Conservation (phyloP, 2,888 invertebrate species). For the Rhamphomyia laevipes region DNA sequence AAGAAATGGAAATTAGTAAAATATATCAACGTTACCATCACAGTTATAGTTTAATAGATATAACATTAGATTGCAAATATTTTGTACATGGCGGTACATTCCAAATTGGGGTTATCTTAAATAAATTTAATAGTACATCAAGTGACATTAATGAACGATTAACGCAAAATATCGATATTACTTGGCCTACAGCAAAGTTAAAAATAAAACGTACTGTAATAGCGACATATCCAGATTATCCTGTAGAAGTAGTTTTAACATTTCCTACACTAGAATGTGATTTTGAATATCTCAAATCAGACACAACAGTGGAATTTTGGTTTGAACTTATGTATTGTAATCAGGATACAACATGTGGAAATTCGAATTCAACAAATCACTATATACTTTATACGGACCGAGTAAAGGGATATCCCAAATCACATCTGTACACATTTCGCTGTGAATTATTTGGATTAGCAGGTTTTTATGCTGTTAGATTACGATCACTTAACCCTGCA, state of each 20-base stretch:
- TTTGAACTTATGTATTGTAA: slow-evolving; percentile 72
- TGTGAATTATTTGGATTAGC: slow-evolving; percentile 75
- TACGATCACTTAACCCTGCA: slow-evolving; percentile 53
- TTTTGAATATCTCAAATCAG: slow-evolving; percentile 28
- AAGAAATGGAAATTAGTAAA: slow-evolving; percentile 21
- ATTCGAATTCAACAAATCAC: slow-evolving; percentile 38
- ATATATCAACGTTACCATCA: slow-evolving; percentile 14
- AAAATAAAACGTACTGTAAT: slow-evolving; percentile 63
- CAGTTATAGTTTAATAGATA: slow-evolving; percentile 32
- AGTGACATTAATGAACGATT: slow-evolving; percentile 27
- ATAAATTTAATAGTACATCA: slow-evolving; percentile 14
- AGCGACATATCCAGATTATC: slow-evolving; percentile 65
- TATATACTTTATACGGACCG: slow-evolving; percentile 68
- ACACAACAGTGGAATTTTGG: slow-evolving; percentile 56
- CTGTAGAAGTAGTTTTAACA: slow-evolving; percentile 61
- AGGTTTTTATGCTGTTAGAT: slow-evolving; percentile 65
- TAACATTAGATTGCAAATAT: slow-evolving; percentile 57
- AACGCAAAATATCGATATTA: slow-evolving; percentile 53
- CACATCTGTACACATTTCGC: slow-evolving; percentile 52
- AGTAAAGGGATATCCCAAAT: slow-evolving; percentile 58
- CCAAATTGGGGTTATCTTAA: slow-evolving; percentile 35
- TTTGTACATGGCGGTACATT: slow-evolving; percentile 61
- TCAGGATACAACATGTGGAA: slow-evolving; percentile 54
- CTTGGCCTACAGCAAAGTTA: slow-evolving; percentile 67
- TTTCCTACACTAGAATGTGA: slow-evolving; percentile 61